Evolutionary conservation across 2,888 invertebrate genomes (phyloP).

Genomic region (Bugulina stolonifera): DNA sequence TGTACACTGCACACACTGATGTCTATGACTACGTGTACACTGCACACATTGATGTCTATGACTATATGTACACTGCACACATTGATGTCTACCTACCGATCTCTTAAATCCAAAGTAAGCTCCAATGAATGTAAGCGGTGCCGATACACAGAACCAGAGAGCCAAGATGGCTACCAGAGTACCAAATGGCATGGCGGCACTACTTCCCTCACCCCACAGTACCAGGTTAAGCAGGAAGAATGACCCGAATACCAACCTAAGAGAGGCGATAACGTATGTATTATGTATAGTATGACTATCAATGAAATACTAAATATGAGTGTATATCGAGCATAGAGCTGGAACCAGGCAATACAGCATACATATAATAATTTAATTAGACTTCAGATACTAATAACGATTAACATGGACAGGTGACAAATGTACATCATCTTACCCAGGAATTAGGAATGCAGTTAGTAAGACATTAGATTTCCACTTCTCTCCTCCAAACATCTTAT

Average conservation of each 20-base stretch:
- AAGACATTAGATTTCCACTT: slow-evolving; percentile 98
- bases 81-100: slow-evolving; percentile 73
- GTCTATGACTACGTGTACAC: no score
- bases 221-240: slow-evolving; percentile 96
- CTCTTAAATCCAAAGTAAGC: slow-evolving; percentile 98
- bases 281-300: no score
- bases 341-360: no score
- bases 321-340: no score
- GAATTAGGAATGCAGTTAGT: slow-evolving; percentile 89
- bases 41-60: no score
- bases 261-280: slow-evolving; percentile 36
- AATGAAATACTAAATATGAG: no score
- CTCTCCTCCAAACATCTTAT: slow-evolving; percentile 94
- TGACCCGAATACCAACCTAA: slow-evolving; percentile 85
- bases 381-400: no score
- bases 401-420: no score
- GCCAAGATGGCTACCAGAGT: slow-evolving; percentile 87
- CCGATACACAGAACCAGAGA: slow-evolving; percentile 96
- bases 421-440: no score
- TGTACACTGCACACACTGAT: no score
- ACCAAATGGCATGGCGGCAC: slow-evolving; percentile 93
- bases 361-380: no score
- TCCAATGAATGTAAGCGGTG: slow-evolving; percentile 93
- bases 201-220: slow-evolving; percentile 90
- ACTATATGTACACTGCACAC: no score